phyloP scores from a whole-genome alignment of 2,113 vertebrate genomes.

The Spermophilus dauricus region DNA sequence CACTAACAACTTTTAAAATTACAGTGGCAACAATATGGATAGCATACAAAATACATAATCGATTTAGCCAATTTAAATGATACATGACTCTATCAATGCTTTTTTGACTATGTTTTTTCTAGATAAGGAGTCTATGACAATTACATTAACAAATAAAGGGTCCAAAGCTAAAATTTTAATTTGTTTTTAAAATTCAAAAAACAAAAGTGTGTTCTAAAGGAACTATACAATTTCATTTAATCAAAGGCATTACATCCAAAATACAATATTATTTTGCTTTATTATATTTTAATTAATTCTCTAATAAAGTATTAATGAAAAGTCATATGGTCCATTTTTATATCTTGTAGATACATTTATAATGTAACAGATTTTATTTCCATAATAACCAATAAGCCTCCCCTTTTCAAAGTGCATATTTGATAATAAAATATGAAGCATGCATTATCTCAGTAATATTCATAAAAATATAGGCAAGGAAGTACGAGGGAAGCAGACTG shows the following conservation, averaged over 20 bases:
- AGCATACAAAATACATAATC: background rate
- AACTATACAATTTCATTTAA: background rate
- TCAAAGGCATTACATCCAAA: background rate
- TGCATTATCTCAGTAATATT: background rate
- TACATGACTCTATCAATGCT: background rate
- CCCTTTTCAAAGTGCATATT: background rate
- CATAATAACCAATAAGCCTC: background rate
- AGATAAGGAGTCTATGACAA: background rate
- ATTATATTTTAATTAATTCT: slow-evolving; percentile 31
- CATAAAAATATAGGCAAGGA: background rate
- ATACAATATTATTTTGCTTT: background rate
- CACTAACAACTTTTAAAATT: background rate
- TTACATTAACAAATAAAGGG: background rate
- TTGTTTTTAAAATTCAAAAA: background rate
- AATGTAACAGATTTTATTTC: background rate
- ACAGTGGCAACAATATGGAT: background rate
- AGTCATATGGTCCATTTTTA: background rate
- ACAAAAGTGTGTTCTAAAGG: background rate
- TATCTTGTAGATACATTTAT: background rate
- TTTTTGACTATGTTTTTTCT: background rate
- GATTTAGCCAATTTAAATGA: background rate
- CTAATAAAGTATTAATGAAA: background rate
- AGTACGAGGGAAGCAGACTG: background rate
- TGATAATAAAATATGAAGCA: background rate
- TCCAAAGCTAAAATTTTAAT: background rate